A percentile compares a stretch with the other conserved stretches of the same genome.
These are phyloP conservation scores for Tachuris rubrigastra DNA, from an alignment of 2,113 vertebrate species.

Conservation along the genomic window DNA sequence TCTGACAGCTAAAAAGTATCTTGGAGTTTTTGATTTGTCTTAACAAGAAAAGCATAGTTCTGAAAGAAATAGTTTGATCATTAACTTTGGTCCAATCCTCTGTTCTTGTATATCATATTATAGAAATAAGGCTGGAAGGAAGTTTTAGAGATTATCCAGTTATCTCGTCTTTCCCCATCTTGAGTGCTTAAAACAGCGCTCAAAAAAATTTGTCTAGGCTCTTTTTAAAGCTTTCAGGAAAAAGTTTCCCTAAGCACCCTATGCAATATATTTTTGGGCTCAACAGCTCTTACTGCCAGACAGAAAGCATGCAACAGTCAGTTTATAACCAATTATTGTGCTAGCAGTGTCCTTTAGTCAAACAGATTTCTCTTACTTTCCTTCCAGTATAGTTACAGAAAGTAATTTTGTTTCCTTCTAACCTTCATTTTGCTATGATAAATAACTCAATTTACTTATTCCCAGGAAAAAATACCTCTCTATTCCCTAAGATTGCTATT, in stretches of 20 bases:
- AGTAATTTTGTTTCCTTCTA: neutral
- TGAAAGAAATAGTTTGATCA: neutral
- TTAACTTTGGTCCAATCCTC: neutral
- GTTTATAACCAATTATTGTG: slow-evolving; percentile 17
- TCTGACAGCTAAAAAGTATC: neutral
- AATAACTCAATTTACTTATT: neutral
- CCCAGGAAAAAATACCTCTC: neutral
- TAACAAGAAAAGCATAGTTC: neutral
- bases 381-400: neutral
- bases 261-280: neutral
- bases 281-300: neutral
- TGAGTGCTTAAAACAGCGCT: neutral
- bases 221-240: neutral
- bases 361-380: neutral
- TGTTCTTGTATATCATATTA: neutral
- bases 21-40: neutral
- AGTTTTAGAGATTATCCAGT: neutral
- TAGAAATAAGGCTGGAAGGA: neutral
- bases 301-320: slow-evolving; percentile 3
- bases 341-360: neutral
- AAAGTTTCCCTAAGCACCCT: neutral
- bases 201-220: neutral
- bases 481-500: neutral
- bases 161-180: neutral
- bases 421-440: neutral